Evolutionary conservation across 2,797 vertebrate species (phyloP).

Genomic region (Etheostoma perlongum): DNA sequence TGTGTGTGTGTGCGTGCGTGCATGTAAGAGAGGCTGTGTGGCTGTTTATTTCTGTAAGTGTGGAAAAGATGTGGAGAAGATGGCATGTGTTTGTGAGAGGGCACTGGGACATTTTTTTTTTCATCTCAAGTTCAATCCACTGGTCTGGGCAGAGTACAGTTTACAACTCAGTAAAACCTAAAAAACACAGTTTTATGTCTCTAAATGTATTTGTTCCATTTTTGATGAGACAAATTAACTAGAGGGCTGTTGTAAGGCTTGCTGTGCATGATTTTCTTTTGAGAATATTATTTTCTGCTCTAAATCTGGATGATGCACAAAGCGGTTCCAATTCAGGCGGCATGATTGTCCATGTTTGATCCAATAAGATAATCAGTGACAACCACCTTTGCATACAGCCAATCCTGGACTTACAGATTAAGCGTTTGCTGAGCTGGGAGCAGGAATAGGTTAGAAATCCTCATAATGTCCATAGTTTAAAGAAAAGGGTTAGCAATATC

Average conservation of each 20-base stretch:
- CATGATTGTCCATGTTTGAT: constrained; percentile 20
- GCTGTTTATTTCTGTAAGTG: constrained; percentile 15
- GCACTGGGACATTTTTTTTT: constrained; percentile 26
- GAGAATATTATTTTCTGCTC: constrained; percentile 34
- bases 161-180: constrained; percentile 17
- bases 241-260: constrained; percentile 26
- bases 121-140: no score
- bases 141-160: constrained; percentile 1
- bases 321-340: constrained; percentile 29
- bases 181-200: constrained; percentile 16
- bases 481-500: not conserved
- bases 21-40: constrained; percentile 5
- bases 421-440: not conserved
- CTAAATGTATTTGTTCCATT: constrained; percentile 44
- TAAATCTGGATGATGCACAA: constrained; percentile 50
- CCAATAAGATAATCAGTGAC: constrained; percentile 21
- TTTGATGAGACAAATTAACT: constrained; percentile 33
- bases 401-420: constrained; percentile 1
- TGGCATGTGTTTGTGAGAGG: constrained; percentile 7
- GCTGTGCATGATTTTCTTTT: constrained; percentile 15
- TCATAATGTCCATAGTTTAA: not conserved
- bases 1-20: not conserved
- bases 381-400: constrained; percentile 1
- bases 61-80: constrained; percentile 26
- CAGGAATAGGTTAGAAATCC: constrained; percentile 8